Percentiles rank a stretch among this genome's conserved stretches.
Conservation (phyloP, 2,797 vertebrate genomes). For the Megalops cyprinoides region DNA sequence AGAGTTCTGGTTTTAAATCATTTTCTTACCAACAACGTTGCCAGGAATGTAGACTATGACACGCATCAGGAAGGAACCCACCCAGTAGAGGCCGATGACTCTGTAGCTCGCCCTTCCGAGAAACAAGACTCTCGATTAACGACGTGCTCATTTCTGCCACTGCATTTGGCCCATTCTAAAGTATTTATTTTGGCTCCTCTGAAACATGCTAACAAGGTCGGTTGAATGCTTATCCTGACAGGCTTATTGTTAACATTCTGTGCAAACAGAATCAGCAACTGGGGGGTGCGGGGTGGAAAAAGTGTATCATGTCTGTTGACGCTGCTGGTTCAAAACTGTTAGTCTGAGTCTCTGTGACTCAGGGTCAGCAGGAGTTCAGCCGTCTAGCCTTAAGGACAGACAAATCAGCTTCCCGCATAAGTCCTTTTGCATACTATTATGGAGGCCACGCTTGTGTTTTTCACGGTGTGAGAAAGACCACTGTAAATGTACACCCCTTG, state of each 20-base stretch:
- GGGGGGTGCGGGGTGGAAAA: conserved; percentile 6
- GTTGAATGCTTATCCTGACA: background rate
- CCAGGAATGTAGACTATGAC: conserved; percentile 90
- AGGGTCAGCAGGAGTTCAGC: background rate
- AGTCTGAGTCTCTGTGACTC: background rate
- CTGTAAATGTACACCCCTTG: background rate
- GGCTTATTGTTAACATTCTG: conserved; percentile 11
- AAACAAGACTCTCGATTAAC: conserved; percentile 38
- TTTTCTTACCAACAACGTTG: conserved; percentile 88
- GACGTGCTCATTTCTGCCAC: background rate
- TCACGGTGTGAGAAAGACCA: background rate
- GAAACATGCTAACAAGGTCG: background rate
- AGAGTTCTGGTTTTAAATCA: conserved; percentile 55
- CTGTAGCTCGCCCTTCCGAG: conserved; percentile 86
- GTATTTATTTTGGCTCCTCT: background rate
- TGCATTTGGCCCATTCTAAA: background rate
- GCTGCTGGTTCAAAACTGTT: background rate
- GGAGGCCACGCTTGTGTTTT: background rate
- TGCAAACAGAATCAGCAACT: background rate
- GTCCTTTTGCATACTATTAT: background rate
- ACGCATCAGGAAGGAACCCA: conserved; percentile 89
- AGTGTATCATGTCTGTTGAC: background rate
- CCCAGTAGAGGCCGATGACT: conserved; percentile 92
- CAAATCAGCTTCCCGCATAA: background rate
- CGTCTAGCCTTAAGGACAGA: background rate